Base-by-base conservation (phyloP, 2,797 vertebrate genomes). In the Lophius americanus region DNA sequence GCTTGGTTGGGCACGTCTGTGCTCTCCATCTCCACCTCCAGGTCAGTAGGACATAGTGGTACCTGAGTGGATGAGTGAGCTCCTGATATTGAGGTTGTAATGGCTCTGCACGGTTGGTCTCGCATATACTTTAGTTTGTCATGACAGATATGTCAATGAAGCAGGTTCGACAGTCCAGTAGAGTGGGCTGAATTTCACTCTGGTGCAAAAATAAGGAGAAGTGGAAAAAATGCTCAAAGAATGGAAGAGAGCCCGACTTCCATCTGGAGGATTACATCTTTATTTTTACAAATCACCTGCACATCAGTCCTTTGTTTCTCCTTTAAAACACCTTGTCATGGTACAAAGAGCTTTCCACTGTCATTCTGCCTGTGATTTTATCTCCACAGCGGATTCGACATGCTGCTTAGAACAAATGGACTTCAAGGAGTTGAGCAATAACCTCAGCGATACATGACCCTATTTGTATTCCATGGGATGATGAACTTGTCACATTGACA, bases 381-480 rank as follows among this genome's bases (percentile, higher is more conserved):
- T 73, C 61, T 80, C 41, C 58, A 51, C 50, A 36, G n/a, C 1
- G 1, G 44, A 46, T 38, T 23, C 2, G 23, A 62, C 51, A 46
- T 37, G 14, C 60, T 37, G 68, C 68, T 35, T 60, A 62, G 60
- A 65, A 66, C 53, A 76, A 76, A 80, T 60, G 53, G 50, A 68
- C 64, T 58, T 75, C 55, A 65, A 46, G 43, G 23, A 61, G 57
- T 62, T 3, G 4, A 35, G 52, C 48, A 60, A 59, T 69, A 66
- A 69, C 60, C 64, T 65, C 68, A 55, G 53, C 1, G 3, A 66
- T 65, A 58, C 44, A 62, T 66, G 44, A 67, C n/a, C 43, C 53
- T 0, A 3, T 51, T 63, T 63, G 46, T 69, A 61, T 68, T 69
- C 51, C 55, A 44, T 37, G 44, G 7, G 14, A 64, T 10, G 32